Base-by-base conservation (phyloP, 2,113 vertebrate species). In the Cricetomys ansorgei region DNA sequence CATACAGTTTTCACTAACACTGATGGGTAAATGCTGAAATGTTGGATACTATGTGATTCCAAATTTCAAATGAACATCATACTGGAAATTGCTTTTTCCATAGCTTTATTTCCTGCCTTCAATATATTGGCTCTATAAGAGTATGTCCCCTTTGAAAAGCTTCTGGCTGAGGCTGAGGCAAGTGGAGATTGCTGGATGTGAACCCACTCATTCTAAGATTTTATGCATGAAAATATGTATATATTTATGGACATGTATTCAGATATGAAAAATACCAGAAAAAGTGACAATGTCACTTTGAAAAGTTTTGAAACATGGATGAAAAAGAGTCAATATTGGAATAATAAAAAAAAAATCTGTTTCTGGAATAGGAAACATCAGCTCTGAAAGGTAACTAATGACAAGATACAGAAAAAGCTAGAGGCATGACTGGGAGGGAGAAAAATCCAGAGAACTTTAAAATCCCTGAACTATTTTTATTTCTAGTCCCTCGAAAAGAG, bases 371-470 rank as follows among this genome's bases (percentile, higher is more conserved):
- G 64, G 80, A 79, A 88, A 83, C 45, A 62, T 83, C 81, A 37
- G 86, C 86, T 95, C 92, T 69, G 95, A 27, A 83, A 93, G 79
- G 55, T 95, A 65, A 92, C 70, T 77, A 94, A 23, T 75, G 70
- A 34, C 9, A 37, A 94, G 40, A 29, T n/a, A 89, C 23, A 80
- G 6, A 76, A 91, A 89, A 85, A 29, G 21, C 21, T 75, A 62
- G 73, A 7, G 29, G 50, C 62, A 40, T 34, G 77, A 95, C 91
- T 77, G n/a, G 40, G 23, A 86, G 53, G 48, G 29, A 77, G 21
- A 62, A 50, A 81, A 79, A 6, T 53, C 45, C 86, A 55, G 57
- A 91, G 62, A 64, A 43, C 19, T 89, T 96, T 77, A 86, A 94
- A 90, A 76, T 3, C 75, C 23, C 37, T 88, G 69, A 27, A 17